Evolutionary conservation across 2,888 invertebrate species (phyloP), one percentile per base, ranked within the genome.

Genomic region (Phragmatobia fuliginosa): DNA sequence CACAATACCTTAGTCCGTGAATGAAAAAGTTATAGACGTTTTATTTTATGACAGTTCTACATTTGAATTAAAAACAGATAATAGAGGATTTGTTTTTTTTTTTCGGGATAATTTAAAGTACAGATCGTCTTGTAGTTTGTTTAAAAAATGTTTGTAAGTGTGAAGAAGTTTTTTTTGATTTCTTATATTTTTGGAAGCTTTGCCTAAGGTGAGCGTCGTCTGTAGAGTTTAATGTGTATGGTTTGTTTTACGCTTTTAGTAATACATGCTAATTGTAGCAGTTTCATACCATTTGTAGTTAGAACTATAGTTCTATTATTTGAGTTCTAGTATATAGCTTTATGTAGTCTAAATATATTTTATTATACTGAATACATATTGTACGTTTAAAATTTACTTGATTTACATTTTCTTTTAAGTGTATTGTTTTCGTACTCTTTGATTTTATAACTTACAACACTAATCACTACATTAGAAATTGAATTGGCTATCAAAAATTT

Each of bases 111-210:
- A 31, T 56, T 32, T 73, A 72, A 74, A 72, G 60, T 75, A 68
- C 49, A 52, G 52, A 73, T 78, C 81, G 69, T 70, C 79, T 80
- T 68, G 77, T 80, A 80, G 80, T 80, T 79, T 80, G 81, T 80
- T 79, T 78, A 64, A 77, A 77, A 76, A 75, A 79, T 83, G 81
- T 80, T 75, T 76, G 82, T 78, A 82, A 81, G 80, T 85, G 84
- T 81, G 72, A 83, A 80, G 79, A 78, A 74, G 80, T 75, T 76
- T 83, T 77, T 77, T 76, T 70, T 80, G 64, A 79, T 77, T 77
- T 80, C 75, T 81, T 81, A 78, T 83, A 76, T 76, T 82, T 83
- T 80, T 84, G 83, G 80, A 85, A 81, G 83, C 85, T 85, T 88
- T 81, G 83, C 84, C 85, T 80, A 82, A 81, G 81, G 81, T 81